Evolutionary conservation across 2,113 vertebrate species (phyloP).

Genomic region (Heterocephalus glaber): DNA sequence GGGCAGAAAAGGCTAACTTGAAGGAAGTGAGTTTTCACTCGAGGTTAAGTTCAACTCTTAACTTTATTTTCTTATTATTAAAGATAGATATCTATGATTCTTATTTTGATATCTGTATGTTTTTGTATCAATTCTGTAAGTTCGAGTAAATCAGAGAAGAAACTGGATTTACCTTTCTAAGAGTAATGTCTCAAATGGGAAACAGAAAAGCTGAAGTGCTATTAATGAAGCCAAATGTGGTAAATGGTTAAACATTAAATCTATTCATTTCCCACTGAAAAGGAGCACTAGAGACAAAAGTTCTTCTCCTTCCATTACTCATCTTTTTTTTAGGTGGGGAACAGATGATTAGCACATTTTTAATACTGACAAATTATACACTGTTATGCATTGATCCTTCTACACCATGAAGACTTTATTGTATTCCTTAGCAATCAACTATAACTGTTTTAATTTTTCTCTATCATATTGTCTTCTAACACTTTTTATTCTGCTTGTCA

Average conservation of each 20-base stretch:
- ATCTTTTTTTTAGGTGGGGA: background rate
- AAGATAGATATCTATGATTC: background rate
- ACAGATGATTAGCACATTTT: constrained; percentile 43
- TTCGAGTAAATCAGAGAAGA: background rate
- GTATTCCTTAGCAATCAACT: background rate
- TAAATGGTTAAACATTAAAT: constrained; percentile 39
- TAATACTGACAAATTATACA: constrained; percentile 38
- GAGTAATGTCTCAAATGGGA: background rate
- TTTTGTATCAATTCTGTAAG: background rate
- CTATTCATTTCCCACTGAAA: constrained; percentile 10
- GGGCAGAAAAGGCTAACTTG: background rate
- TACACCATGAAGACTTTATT: constrained; percentile 26
- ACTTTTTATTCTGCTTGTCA: constrained; percentile 24
- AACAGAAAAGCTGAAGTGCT: constrained; percentile 45
- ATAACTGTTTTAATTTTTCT: constrained; percentile 48
- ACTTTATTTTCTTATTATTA: background rate
- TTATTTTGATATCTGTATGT: constrained; percentile 39
- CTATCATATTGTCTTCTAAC: constrained; percentile 33
- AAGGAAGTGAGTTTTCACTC: background rate
- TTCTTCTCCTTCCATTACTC: background rate
- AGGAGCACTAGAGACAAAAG: constrained; percentile 47
- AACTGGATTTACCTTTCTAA: background rate
- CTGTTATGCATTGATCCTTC: constrained; percentile 12
- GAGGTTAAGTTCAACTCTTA: background rate
- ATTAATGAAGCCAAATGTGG: constrained; percentile 9